phyloP scores from a whole-genome alignment of 2,888 invertebrate genomes.

The Ferdinandea cuprea region DNA sequence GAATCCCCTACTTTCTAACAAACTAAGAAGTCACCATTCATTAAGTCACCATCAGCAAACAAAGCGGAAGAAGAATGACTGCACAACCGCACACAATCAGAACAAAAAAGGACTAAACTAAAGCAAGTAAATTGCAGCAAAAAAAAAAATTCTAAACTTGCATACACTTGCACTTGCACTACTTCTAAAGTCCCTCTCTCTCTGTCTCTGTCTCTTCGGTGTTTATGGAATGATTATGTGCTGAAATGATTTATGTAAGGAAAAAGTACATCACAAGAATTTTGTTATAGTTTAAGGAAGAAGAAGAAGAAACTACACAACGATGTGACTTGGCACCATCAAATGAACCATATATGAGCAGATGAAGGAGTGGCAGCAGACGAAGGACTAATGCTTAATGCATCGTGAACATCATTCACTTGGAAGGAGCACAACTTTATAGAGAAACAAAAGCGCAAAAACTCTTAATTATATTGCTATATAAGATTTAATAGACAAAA shows the following conservation, averaged over 20 bases:
- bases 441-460: background rate
- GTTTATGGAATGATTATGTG: constrained; percentile 51
- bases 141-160: background rate
- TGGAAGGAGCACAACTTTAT: constrained; percentile 7
- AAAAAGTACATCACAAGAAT: constrained; percentile 50
- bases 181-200: no score
- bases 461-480: constrained; percentile 53
- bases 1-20: background rate
- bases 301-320: no score
- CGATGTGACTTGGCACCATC: constrained; percentile 1
- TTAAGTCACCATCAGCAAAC: constrained; percentile 40
- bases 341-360: constrained; percentile 14
- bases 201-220: constrained; percentile 24
- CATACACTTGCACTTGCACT: constrained; percentile 14
- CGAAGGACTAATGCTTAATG: constrained; percentile 1
- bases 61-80: constrained; percentile 51
- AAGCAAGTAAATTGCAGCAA: background rate
- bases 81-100: constrained; percentile 15
- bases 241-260: constrained; percentile 51
- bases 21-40: constrained; percentile 22
- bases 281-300: constrained; percentile 9
- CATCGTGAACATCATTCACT: constrained; percentile 21
- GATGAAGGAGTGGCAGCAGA: background rate
- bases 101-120: constrained; percentile 18
- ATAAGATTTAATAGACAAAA: constrained; percentile 64